Conservation (phyloP, 23 tunicate species). For the Ascidia mentula region DNA sequence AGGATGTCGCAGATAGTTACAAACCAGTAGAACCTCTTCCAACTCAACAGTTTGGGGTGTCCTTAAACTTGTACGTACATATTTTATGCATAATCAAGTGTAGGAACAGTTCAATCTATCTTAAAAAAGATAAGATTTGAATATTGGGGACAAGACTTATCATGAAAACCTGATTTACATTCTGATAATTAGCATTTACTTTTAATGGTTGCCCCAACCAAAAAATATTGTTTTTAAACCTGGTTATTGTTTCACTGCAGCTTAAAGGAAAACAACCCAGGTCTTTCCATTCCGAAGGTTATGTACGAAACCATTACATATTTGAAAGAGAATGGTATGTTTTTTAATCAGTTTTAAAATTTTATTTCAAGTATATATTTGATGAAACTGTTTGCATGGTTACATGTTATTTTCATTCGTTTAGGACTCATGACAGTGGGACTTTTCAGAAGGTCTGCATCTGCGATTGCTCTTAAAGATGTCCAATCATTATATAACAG, state of each 20-base stretch:
- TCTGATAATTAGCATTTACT: too few relatives aligned
- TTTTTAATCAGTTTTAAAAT: not conserved
- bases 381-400: not conserved
- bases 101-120: too few relatives aligned
- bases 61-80: conserved; percentile 70
- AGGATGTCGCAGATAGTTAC: conserved; percentile 47
- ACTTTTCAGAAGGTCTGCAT: conserved; percentile 76
- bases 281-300: conserved; percentile 66
- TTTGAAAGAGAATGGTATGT: conserved; percentile 62
- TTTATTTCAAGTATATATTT: not conserved
- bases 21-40: conserved; percentile 59
- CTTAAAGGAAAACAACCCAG: conserved; percentile 87
- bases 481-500: conserved; percentile 61
- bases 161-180: too few relatives aligned
- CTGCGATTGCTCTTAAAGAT: conserved; percentile 67
- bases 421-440: conserved; percentile 76
- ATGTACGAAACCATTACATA: conserved; percentile 70
- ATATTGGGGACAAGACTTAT: too few relatives aligned
- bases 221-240: not conserved
- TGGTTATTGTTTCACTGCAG: conserved; percentile 29
- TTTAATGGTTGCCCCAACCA: too few relatives aligned
- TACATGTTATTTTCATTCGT: not conserved
- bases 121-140: too few relatives aligned
- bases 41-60: conserved; percentile 88
- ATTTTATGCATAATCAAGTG: not conserved